Conservation (phyloP, 1,140 invertebrate species). For the Ridgeia piscesae region DNA sequence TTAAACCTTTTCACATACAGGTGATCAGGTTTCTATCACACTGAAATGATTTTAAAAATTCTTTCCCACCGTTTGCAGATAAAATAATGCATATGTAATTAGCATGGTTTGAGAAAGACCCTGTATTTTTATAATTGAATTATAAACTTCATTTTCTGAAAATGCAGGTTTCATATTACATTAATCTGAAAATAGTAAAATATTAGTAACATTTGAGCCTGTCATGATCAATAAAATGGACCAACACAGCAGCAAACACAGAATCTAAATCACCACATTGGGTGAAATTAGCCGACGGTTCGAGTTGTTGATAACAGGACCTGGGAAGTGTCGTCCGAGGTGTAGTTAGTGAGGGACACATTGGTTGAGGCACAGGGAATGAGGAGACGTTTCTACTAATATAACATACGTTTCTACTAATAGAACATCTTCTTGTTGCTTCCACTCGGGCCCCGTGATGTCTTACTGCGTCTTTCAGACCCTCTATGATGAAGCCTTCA, state of each 20-base stretch:
- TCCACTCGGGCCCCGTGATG: background rate
- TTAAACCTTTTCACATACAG: background rate
- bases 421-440: background rate
- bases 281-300: background rate
- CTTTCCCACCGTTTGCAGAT: background rate
- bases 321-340: background rate
- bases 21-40: background rate
- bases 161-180: too few relatives aligned
- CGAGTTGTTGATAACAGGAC: background rate
- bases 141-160: too few relatives aligned
- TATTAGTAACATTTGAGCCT: too few relatives aligned
- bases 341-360: background rate
- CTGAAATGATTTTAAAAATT: background rate
- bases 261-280: background rate
- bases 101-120: too few relatives aligned
- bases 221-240: too few relatives aligned
- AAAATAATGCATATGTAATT: background rate
- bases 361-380: background rate
- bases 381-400: background rate
- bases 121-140: too few relatives aligned
- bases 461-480: conserved; percentile 69
- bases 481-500: conserved; percentile 96
- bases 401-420: background rate
- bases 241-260: too few relatives aligned
- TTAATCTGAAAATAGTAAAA: too few relatives aligned